Evolutionary conservation across 2,797 vertebrate species (phyloP).

Genomic region (Chromobotia macracanthus): DNA sequence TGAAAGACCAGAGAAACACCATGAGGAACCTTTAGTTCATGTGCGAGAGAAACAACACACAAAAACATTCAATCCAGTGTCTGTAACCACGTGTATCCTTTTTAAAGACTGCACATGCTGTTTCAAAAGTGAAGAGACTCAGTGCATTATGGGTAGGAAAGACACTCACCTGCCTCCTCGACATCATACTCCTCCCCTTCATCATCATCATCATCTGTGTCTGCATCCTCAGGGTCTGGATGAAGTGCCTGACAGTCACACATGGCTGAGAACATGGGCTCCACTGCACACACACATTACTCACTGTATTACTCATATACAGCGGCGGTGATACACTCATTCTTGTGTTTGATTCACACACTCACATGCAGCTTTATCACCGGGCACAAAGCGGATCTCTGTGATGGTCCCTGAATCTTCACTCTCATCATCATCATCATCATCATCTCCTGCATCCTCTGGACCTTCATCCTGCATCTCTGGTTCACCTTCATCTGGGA

Average conservation of each 20-base stretch:
- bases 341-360: background rate
- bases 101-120: too few species aligned
- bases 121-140: background rate
- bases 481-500: constrained; percentile 80
- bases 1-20: constrained; percentile 63
- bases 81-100: too few species aligned
- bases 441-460: constrained; percentile 71
- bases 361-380: constrained; percentile 88
- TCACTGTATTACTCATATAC: background rate
- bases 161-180: constrained; percentile 86
- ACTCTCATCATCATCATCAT: constrained; percentile 74
- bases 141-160: background rate
- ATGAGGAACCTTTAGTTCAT: background rate
- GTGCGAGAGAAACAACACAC: background rate
- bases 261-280: constrained; percentile 94
- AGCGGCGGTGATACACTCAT: background rate
- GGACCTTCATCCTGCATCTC: constrained; percentile 73
- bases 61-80: too few species aligned
- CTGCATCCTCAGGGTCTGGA: constrained; percentile 90
- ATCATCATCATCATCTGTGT: constrained; percentile 87
- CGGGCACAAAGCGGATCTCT: constrained; percentile 94
- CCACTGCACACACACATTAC: constrained; percentile 79
- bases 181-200: constrained; percentile 94
- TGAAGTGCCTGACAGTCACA: constrained; percentile 97
- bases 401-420: constrained; percentile 83